Evolutionary conservation across 2,888 invertebrate species (phyloP), one percentile per base, ranked within the genome.

Genomic region (Phortica okadai): DNA sequence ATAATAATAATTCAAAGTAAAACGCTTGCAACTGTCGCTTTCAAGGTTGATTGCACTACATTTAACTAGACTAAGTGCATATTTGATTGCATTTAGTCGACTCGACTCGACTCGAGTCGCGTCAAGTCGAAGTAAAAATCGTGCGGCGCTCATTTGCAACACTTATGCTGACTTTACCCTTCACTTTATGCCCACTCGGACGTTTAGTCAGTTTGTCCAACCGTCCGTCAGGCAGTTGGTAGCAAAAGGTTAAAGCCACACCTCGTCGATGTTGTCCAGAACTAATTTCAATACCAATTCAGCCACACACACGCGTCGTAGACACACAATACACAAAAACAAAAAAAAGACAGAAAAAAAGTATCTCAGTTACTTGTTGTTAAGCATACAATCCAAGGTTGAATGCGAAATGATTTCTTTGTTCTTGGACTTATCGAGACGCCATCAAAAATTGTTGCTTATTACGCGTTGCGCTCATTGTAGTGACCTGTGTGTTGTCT

Each of bases 331-430:
- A 50, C 50, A 50, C 2, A 11, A 50, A 8, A 2, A 21, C 0
- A 11, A 50, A 8, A 2, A 8, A 50, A 21, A 62, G 62, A 21
- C 7, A 16, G 21, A 21, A 6, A 7, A 11, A 50, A 21, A 62
- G 25, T 62, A 50, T 62, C 62, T 73, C 56, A 45, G 50, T 16
- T 50, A 50, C 45, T 76, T 44, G 66, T 66, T 67, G 44, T 66
- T 74, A 50, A 69, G 64, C 58, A 66, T 58, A 62, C 76, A 74
- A 33, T 77, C 72, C 86, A 87, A 87, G 88, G 89, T 83, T 85
- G 77, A 77, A 77, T 77, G 81, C 69, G 77, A 82, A 82, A 80
- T 80, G 79, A 76, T 80, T 81, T 88, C 85, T 84, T 84, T 88
- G 86, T 86, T 72, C 74, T 70, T 14, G 25, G 45, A 70, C 66